Conservation (phyloP, 2,888 invertebrate genomes). For the Pecten maximus region DNA sequence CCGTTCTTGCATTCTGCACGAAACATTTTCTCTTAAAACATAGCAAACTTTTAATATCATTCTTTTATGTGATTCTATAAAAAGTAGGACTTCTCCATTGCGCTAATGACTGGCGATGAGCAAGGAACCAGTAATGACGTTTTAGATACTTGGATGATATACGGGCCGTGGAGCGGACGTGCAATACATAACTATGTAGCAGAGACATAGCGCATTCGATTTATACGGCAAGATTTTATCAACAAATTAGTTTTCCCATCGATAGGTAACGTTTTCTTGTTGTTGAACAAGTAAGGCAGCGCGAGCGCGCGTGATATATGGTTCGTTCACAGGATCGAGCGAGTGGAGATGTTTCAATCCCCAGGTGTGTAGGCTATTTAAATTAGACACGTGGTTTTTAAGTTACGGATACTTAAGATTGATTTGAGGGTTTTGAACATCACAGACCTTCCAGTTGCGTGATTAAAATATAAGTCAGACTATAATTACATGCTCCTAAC, state of each 20-base stretch:
- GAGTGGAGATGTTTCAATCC: not conserved
- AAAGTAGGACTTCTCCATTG: not conserved
- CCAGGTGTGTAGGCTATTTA: not conserved
- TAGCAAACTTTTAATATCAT: conserved; percentile 30
- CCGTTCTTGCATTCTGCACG: conserved; percentile 32
- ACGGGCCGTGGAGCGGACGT: not conserved
- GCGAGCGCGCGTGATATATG: not conserved
- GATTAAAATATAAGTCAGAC: not conserved
- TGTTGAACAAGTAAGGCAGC: conserved; percentile 22
- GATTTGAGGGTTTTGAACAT: not conserved
- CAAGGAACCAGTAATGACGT: not conserved
- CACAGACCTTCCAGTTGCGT: not conserved
- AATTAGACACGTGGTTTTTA: not conserved
- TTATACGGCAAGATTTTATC: conserved; percentile 31
- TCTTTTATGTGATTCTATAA: conserved; percentile 30
- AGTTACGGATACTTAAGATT: not conserved
- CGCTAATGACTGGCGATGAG: not conserved
- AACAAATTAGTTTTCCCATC: conserved; percentile 23
- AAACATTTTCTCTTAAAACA: conserved; percentile 28
- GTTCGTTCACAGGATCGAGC: not conserved
- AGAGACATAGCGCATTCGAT: not conserved
- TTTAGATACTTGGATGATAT: conserved; percentile 10
- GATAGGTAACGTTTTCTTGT: conserved; percentile 32
- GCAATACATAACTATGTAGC: not conserved
- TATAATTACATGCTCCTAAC: not conserved